Evolutionary conservation across 2,113 vertebrate genomes (phyloP).

Genomic region (Corynorhinus townsendii): DNA sequence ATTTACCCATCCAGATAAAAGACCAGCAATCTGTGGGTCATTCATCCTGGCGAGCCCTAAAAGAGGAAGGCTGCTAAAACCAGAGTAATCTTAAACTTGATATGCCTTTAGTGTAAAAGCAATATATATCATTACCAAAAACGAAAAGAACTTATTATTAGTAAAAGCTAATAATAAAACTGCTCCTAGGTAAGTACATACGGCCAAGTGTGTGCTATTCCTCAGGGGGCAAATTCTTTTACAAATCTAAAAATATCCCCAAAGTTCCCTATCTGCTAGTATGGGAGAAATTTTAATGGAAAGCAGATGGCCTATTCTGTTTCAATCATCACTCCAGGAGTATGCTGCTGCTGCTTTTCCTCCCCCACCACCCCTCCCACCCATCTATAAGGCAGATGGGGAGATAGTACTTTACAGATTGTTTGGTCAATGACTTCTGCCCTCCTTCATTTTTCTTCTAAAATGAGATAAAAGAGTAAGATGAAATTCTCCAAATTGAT

Average conservation of each 20-base stretch:
- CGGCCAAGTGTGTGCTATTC: background rate
- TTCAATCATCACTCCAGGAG: background rate
- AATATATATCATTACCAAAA: background rate
- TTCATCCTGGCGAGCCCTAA: background rate
- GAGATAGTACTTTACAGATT: background rate
- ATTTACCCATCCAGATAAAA: background rate
- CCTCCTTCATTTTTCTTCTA: slow-evolving; percentile 16
- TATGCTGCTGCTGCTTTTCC: background rate
- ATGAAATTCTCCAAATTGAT: slow-evolving; percentile 26
- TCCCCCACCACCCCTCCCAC: too few relatives aligned
- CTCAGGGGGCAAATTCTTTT: background rate
- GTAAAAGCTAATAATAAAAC: slow-evolving; percentile 10
- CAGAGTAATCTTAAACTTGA: background rate
- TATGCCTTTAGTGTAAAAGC: background rate
- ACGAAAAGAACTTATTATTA: background rate
- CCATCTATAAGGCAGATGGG: background rate
- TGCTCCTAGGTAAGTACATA: slow-evolving; percentile 28
- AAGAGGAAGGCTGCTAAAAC: background rate
- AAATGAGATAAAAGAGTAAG: slow-evolving; percentile 22
- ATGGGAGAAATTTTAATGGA: slow-evolving; percentile 53
- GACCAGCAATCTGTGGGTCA: background rate
- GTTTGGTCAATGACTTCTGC: background rate
- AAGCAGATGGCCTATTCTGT: slow-evolving; percentile 50
- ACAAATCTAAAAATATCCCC: slow-evolving; percentile 33
- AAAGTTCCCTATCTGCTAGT: background rate